These are phyloP conservation scores for Encarsia formosa DNA, from an alignment of 2,888 invertebrate genomes.

Conservation along the genomic window DNA sequence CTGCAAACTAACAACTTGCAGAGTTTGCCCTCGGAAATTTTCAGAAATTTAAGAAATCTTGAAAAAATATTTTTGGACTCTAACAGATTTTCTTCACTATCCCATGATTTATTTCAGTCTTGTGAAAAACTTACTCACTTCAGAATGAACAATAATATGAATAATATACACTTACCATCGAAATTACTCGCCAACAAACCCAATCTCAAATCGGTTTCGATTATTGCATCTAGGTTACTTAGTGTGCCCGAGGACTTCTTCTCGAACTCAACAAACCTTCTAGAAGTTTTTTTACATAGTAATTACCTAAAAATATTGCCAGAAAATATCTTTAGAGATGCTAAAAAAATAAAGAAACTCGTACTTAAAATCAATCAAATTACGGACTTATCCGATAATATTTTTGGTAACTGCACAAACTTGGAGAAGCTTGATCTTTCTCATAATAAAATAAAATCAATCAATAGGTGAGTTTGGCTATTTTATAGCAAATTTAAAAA, in stretches of 20 bases:
- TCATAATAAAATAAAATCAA: slow-evolving; percentile 77
- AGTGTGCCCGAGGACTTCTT: neutral
- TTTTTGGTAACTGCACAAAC: slow-evolving; percentile 88
- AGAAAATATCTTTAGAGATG: neutral
- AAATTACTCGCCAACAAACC: slow-evolving; percentile 75
- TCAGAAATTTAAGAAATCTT: slow-evolving; percentile 73
- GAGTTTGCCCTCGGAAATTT: slow-evolving; percentile 75
- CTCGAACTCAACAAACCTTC: slow-evolving; percentile 65
- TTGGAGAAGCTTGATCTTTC: slow-evolving; percentile 82
- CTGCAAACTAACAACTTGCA: slow-evolving; percentile 84
- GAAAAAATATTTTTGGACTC: slow-evolving; percentile 85
- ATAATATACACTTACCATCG: slow-evolving; percentile 78
- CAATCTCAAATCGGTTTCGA: neutral
- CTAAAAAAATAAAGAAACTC: slow-evolving; percentile 70
- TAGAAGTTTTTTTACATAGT: slow-evolving; percentile 59
- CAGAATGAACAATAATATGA: slow-evolving; percentile 79
- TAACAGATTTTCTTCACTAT: slow-evolving; percentile 74
- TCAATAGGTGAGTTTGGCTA: slow-evolving; percentile 85
- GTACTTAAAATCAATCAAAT: slow-evolving; percentile 90
- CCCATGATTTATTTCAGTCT: slow-evolving; percentile 76
- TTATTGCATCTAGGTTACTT: neutral
- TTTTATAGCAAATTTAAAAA: slow-evolving; percentile 68
- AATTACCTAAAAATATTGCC: neutral
- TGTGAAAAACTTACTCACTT: slow-evolving; percentile 80
- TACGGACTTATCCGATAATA: slow-evolving; percentile 79